Evolutionary conservation across 1,140 invertebrate species (phyloP), one percentile per base, ranked within the genome.

Genomic region (Sipha flava): DNA sequence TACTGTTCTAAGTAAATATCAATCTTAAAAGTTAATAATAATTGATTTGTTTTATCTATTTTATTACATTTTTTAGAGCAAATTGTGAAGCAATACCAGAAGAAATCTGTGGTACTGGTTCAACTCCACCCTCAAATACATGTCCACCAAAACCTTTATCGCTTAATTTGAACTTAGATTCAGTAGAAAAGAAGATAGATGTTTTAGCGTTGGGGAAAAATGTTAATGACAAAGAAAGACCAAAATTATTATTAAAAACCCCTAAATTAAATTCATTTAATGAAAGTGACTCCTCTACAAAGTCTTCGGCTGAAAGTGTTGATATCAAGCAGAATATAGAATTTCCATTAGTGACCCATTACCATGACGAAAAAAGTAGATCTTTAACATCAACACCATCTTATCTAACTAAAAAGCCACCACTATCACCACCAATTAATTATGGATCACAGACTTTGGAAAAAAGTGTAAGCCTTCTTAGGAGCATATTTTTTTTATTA

Each of bases 31-130:
- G 18, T 73, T 1, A 43, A 2, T 52, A 34, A 2, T n/a, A 23
- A 37, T 23, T 40, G 54, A 4, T 1, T 23, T 34, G 23, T 54
- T 40, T 37, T 23, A 34, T 64, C 37, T 43, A 45, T 34, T 31
- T 37, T 23, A 34, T 47, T 79, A 54, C n/a, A n/a, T 45, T 40
- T 43, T 57, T 3, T 40, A 88, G 92, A 84, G 92, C 93, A 5
- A 94, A 92, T 84, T 95, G 92, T 85, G 94, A 95, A 87, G 93
- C 93, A 52, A 95, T 95, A 82, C 94, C 94, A 7, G 94, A 95
- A 87, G 94, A 95, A 88, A 93, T 93, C 83, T 89, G 88, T 52
- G 90, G 88, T 29, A 86, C 88, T 85, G 88, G 88, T 80, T 88
- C 88, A 29, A 90, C 89, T 34, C 89, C 89, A 54, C 89, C 89